Evolutionary conservation across 2,797 vertebrate genomes (phyloP).

Genomic region (Diglossa cyanea): DNA sequence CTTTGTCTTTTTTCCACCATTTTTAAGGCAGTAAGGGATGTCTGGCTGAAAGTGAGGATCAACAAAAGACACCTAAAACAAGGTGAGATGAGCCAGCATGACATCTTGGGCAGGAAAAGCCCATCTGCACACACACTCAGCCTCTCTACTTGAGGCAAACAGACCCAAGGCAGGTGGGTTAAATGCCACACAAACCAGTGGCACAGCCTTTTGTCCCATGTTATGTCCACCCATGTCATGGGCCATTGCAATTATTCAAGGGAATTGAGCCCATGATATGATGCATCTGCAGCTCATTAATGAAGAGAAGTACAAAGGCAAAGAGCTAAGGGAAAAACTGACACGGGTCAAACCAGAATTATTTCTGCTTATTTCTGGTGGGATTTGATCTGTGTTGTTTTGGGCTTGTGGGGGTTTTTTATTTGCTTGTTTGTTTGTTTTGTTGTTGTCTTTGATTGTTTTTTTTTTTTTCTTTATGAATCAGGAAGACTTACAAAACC

Average conservation of each 20-base stretch:
- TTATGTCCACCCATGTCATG: fast-evolving
- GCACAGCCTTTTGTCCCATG: not conserved
- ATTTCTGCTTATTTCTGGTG: not conserved
- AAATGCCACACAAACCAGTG: not conserved
- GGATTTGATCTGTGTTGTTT: not conserved
- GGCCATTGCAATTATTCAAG: not conserved
- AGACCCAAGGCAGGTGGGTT: not conserved
- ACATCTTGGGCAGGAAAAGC: not conserved
- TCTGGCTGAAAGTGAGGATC: not conserved
- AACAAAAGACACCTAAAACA: not conserved
- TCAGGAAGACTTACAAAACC: not conserved
- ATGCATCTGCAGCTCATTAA: not conserved
- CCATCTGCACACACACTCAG: not conserved
- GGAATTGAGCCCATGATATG: not conserved
- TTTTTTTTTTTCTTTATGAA: not conserved
- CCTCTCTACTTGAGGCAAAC: not conserved
- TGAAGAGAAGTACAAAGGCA: not conserved
- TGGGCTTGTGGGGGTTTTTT: fast-evolving
- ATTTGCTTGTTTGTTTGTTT: too few relatives aligned
- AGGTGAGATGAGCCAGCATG: not conserved
- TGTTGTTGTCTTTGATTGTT: not conserved
- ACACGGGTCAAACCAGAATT: not conserved
- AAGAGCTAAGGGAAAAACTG: not conserved
- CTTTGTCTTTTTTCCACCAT: fast-evolving
- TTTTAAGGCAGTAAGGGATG: not conserved